phyloP scores from a whole-genome alignment of 2,888 invertebrate species.

The Neoitamus cyanurus region DNA sequence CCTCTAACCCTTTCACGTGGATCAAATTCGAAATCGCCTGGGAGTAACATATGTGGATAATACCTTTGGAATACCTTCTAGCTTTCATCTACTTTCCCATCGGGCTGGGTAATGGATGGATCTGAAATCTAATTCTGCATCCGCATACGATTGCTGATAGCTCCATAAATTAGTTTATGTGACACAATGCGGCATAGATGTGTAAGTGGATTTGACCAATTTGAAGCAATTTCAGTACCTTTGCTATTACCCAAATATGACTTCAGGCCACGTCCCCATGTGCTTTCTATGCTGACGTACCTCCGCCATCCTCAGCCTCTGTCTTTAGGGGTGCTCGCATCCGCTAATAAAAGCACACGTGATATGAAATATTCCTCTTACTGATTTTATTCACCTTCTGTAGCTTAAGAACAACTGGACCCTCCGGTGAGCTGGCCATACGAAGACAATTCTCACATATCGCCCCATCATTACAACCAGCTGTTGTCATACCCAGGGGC shows the following conservation, averaged over 20 bases:
- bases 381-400: slow-evolving; percentile 42
- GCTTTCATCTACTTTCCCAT: slow-evolving; percentile 35
- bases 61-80: not conserved
- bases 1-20: not conserved
- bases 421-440: slow-evolving; percentile 14
- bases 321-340: slow-evolving; percentile 38
- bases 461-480: slow-evolving; percentile 50
- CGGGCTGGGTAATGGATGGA: not conserved
- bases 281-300: slow-evolving; percentile 3
- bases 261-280: slow-evolving; percentile 16
- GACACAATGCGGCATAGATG: slow-evolving; percentile 1
- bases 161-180: slow-evolving; percentile 44
- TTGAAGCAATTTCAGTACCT: slow-evolving; percentile 40
- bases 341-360: slow-evolving; percentile 45
- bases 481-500: slow-evolving; percentile 52
- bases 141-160: slow-evolving; percentile 40
- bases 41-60: slow-evolving; percentile 19
- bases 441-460: slow-evolving; percentile 50
- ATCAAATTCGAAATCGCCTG: not conserved
- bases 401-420: slow-evolving; percentile 28
- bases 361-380: slow-evolving; percentile 45
- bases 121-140: slow-evolving; percentile 37
- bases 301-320: not conserved
- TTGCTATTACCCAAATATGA: slow-evolving; percentile 44
- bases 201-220: slow-evolving; percentile 43